A percentile compares a stretch with the other conserved stretches of the same genome.
These are phyloP conservation scores for Mimachlamys varia DNA, from an alignment of 2,888 invertebrate species.

Conservation along the genomic window DNA sequence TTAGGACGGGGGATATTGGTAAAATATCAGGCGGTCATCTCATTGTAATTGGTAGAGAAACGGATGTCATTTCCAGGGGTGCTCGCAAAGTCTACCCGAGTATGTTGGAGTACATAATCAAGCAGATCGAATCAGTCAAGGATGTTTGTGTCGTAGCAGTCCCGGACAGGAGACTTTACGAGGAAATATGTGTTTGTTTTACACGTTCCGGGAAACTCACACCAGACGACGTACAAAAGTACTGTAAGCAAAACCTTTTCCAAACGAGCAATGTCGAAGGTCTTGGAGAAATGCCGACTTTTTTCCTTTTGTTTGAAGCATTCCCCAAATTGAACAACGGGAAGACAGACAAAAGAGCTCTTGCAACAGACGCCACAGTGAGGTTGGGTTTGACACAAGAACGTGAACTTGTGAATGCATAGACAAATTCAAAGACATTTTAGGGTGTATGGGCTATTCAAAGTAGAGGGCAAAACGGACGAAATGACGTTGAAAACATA, in stretches of 20 bases:
- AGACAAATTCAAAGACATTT: background rate
- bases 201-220: background rate
- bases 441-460: too few species aligned
- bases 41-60: slow-evolving; percentile 41
- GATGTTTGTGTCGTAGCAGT: slow-evolving; percentile 37
- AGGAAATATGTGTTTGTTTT: slow-evolving; percentile 39
- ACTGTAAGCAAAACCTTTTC: background rate
- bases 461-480: too few species aligned
- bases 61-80: slow-evolving; percentile 44
- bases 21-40: slow-evolving; percentile 36
- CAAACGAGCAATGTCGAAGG: background rate
- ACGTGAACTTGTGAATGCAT: background rate
- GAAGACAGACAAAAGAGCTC: background rate
- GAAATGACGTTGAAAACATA: too few species aligned
- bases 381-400: background rate
- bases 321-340: background rate
- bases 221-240: background rate
- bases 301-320: background rate
- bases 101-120: slow-evolving; percentile 47
- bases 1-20: slow-evolving; percentile 43
- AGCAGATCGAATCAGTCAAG: background rate
- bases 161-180: slow-evolving; percentile 3
- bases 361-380: background rate
- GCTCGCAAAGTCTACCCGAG: slow-evolving; percentile 40
- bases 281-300: background rate